Evolutionary conservation across 2,888 invertebrate genomes (phyloP), one percentile per base, ranked within the genome.

Genomic region (Monoplex corrugatus): DNA sequence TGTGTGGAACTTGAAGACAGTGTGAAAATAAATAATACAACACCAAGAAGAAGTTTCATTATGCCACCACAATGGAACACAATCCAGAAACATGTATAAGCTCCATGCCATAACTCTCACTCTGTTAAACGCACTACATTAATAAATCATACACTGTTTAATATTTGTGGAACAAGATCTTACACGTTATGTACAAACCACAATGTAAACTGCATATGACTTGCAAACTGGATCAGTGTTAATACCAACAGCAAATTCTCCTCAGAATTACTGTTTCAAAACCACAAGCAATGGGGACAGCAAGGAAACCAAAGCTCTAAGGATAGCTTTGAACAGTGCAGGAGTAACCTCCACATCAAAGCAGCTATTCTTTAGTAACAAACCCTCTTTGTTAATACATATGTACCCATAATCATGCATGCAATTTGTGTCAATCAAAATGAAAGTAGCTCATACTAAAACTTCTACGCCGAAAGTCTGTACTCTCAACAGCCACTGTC

Each of bases 401-500:
- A 80, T 75, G 13, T 28, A 83, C 45, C 40, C 82, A 83, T 45
- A 40, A 45, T 83, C 82, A 45, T 84, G 84, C 84, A 57, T 84
- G 84, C 57, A 84, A 10, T 5, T 44, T 5, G 38, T 84, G 50
- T 8, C 32, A 44, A 57, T 38, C 50, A 50, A 57, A 84, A 45
- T 28, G n/a, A 57, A 84, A 84, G 57, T 6, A 23, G 50, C 35
- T 84, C 84, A 50, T 84, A 84, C 84, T 84, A 84, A 84, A 84
- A 84, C 84, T 84, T 57, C 57, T 84, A 84, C 84, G 84, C 57
- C 50, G 57, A 38, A 28, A 35, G 50, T 84, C 84, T 23, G 84
- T 84, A 57, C 84, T 84, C 35, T 84, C 84, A 57, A 84, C 35
- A 19, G 84, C 23, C 50, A 38, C 50, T 57, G 84, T 23, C 19